Evolutionary conservation across 1,140 invertebrate genomes (phyloP).

Genomic region (Heliconius hermathena): DNA sequence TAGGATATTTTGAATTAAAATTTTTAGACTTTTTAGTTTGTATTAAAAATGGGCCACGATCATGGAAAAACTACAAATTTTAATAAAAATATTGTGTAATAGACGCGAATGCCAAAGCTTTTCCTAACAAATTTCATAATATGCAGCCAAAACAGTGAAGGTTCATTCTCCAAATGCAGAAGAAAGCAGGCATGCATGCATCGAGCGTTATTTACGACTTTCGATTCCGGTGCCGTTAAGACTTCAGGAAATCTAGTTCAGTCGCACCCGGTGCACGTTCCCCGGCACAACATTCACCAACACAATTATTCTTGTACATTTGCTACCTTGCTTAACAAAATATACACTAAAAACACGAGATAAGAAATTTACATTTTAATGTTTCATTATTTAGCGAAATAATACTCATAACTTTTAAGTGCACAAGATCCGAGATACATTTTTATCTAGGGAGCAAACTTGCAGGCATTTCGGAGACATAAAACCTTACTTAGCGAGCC

Average conservation of each 20-base stretch:
- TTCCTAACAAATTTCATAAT: neutral
- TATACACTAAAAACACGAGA: conserved; percentile 13
- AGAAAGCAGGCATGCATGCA: conserved; percentile 69
- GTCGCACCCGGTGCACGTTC: conserved; percentile 41
- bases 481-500: conserved; percentile 80
- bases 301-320: conserved; percentile 30
- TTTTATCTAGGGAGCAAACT: conserved; percentile 76
- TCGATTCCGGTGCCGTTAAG: conserved; percentile 67
- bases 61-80: too few relatives aligned
- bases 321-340: conserved; percentile 17
- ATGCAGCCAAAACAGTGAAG: conserved; percentile 53
- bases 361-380: conserved; percentile 34
- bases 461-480: conserved; percentile 72
- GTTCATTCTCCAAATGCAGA: conserved; percentile 53
- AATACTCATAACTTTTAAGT: conserved; percentile 46
- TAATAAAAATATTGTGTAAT: neutral
- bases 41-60: neutral
- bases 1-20: too few relatives aligned
- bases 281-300: conserved; percentile 24
- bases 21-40: too few relatives aligned
- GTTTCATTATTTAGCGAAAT: conserved; percentile 38
- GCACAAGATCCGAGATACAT: conserved; percentile 61
- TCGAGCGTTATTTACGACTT: conserved; percentile 75
- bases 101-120: neutral
- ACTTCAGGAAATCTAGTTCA: conserved; percentile 48